These are phyloP conservation scores for Thaumatotibia leucotreta DNA, from an alignment of 1,140 invertebrate species.

Conservation along the genomic window DNA sequence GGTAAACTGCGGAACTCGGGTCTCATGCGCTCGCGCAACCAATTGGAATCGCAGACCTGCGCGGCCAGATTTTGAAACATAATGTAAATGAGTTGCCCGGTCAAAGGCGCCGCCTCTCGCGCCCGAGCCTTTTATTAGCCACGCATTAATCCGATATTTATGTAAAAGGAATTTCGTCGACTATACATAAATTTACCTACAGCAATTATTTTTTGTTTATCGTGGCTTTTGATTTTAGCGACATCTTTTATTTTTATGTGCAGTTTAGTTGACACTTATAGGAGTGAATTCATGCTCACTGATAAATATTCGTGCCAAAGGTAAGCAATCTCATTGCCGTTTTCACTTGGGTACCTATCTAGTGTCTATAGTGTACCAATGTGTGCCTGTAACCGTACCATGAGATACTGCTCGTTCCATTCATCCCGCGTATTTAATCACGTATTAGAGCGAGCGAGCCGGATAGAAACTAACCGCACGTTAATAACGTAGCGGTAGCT, in stretches of 20 bases:
- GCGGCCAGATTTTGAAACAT: constrained; percentile 63
- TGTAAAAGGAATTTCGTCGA: constrained; percentile 26
- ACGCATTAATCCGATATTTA: constrained; percentile 36
- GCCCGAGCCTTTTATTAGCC: constrained; percentile 49
- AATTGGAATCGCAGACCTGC: constrained; percentile 20
- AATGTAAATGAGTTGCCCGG: constrained; percentile 58
- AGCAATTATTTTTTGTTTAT: constrained; percentile 2
- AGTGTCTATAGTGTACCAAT: too few relatives aligned
- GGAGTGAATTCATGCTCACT: background rate
- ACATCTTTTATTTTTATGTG: background rate
- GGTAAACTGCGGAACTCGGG: background rate
- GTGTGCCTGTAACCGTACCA: too few relatives aligned
- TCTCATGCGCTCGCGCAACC: background rate
- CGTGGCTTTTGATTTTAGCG: constrained; percentile 10
- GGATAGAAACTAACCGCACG: too few relatives aligned
- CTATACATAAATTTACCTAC: constrained; percentile 18
- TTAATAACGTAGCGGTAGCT: too few relatives aligned
- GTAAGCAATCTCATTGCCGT: too few relatives aligned
- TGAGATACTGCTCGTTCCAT: too few relatives aligned
- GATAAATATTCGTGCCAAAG: background rate
- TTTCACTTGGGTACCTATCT: too few relatives aligned
- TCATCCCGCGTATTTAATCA: too few relatives aligned
- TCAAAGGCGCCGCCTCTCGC: constrained; percentile 49
- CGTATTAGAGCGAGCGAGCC: too few relatives aligned
- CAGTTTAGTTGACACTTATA: background rate